Percentiles rank a stretch among this genome's conserved stretches.
Evolutionary conservation across 2,113 vertebrate genomes (phyloP).

Genomic region (Pycnonotus jocosus): DNA sequence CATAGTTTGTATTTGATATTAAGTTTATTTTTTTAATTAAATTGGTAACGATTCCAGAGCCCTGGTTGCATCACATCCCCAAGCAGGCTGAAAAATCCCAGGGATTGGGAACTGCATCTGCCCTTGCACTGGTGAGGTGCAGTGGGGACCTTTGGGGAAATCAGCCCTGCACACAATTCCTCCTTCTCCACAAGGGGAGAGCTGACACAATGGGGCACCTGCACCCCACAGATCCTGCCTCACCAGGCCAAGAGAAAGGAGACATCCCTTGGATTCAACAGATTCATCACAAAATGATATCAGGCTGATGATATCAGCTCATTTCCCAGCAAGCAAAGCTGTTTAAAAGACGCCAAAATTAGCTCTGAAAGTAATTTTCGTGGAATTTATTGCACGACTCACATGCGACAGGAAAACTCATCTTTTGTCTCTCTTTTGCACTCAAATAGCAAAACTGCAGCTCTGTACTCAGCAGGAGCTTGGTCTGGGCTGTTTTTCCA

Average conservation of each 20-base stretch:
- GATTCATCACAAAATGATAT: not conserved
- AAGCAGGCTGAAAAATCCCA: not conserved
- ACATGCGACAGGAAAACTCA: not conserved
- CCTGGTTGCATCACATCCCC: not conserved
- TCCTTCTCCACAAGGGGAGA: fast-evolving
- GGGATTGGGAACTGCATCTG: not conserved
- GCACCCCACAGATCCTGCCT: not conserved
- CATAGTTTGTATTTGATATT: not conserved
- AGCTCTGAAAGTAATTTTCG: not conserved
- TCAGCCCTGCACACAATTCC: not conserved
- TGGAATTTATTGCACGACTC: not conserved
- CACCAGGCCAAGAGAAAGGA: not conserved
- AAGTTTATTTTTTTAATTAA: not conserved
- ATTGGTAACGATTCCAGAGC: not conserved
- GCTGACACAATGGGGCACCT: not conserved
- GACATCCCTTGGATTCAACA: not conserved
- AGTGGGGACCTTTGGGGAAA: fast-evolving
- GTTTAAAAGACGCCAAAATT: not conserved
- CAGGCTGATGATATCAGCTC: not conserved
- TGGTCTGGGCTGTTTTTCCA: not conserved
- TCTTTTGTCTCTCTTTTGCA: not conserved
- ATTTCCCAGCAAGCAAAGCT: not conserved
- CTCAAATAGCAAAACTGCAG: not conserved
- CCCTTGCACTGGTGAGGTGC: not conserved
- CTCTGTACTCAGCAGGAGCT: not conserved